Evolutionary conservation across 1,140 invertebrate genomes (phyloP), one percentile per base, ranked within the genome.

Genomic region (Daktulosphaira vitifoliae): DNA sequence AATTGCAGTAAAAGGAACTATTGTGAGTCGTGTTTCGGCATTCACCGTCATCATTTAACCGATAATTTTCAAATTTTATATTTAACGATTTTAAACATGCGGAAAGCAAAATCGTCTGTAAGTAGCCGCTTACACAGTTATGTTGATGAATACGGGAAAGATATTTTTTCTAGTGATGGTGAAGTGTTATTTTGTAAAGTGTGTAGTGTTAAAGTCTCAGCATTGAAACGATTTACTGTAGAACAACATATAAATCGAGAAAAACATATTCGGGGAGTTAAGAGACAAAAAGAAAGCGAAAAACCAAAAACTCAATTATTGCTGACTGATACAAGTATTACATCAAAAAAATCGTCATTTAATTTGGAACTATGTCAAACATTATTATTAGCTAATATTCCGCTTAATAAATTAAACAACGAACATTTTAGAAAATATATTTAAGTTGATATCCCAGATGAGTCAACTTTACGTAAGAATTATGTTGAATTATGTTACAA

Each of bases 171-270:
- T 48, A 22, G 44, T 48, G 44, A 48, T 48, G 20, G 44, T 48
- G 44, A 48, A 48, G 44, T 48, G 44, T 48, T 48, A 48, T 48
- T 48, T 48, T 48, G 44, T 48, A 22, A 48, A 48, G n/a, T 48
- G 20, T 48, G 44, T 48, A 22, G 22, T 48, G 44, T 48, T 48
- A 13, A 48, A 48, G 44, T 48, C 44, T 48, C 44, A 22, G 44
- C 44, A 48, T 48, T 48, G 44, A 48, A 48, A 48, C 44, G 44
- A 48, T 48, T 48, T 48, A 48, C 44, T 48, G 44, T 48, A 22
- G 18, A 48, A 48, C 44, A 48, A 48, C 44, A 48, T 20, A 22
- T 48, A 48, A 48, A 11, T 22, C 44, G 44, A 48, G 44, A 48
- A 48, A 48, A 48, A 48, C 44, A 48, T 48, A 48, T 20, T 48